These are phyloP conservation scores for Philantomba maxwellii DNA, from an alignment of 2,113 vertebrate genomes.

Conservation along the genomic window DNA sequence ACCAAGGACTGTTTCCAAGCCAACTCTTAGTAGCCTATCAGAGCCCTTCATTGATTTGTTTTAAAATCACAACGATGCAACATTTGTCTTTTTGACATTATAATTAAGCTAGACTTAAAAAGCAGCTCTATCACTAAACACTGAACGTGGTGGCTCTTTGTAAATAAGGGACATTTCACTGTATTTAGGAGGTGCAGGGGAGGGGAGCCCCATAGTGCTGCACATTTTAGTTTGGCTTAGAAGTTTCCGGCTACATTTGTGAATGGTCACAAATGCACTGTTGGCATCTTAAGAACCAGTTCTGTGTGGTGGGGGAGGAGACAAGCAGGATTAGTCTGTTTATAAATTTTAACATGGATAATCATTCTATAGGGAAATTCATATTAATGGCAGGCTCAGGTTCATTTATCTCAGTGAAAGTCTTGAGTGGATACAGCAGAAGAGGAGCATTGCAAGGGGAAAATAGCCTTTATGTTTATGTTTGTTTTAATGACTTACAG, in stretches of 20 bases:
- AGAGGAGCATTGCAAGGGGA: not conserved
- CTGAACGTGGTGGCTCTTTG: conserved; percentile 65
- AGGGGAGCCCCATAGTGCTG: conserved; percentile 55
- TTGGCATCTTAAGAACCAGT: conserved; percentile 74
- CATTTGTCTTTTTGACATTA: conserved; percentile 54
- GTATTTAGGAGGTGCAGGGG: conserved; percentile 6
- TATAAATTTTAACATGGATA: conserved; percentile 37
- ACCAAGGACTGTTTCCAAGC: conserved; percentile 81
- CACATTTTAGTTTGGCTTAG: conserved; percentile 75
- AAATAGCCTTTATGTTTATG: conserved; percentile 20
- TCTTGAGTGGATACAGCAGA: not conserved
- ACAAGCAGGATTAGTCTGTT: conserved; percentile 59
- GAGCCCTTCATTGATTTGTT: conserved; percentile 76
- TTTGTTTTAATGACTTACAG: conserved; percentile 40
- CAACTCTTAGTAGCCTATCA: conserved; percentile 77
- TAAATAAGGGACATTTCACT: conserved; percentile 70
- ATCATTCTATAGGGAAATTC: conserved; percentile 43
- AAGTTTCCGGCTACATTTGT: conserved; percentile 80
- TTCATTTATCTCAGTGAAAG: conserved; percentile 36
- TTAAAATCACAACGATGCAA: conserved; percentile 75
- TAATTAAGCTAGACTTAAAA: conserved; percentile 72
- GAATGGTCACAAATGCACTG: conserved; percentile 74
- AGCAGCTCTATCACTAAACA: conserved; percentile 68
- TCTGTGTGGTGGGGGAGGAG: conserved; percentile 48
- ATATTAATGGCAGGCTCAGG: conserved; percentile 50